Evolutionary conservation across 2,888 invertebrate species (phyloP), one percentile per base, ranked within the genome.

Genomic region (Tigriopus californicus): DNA sequence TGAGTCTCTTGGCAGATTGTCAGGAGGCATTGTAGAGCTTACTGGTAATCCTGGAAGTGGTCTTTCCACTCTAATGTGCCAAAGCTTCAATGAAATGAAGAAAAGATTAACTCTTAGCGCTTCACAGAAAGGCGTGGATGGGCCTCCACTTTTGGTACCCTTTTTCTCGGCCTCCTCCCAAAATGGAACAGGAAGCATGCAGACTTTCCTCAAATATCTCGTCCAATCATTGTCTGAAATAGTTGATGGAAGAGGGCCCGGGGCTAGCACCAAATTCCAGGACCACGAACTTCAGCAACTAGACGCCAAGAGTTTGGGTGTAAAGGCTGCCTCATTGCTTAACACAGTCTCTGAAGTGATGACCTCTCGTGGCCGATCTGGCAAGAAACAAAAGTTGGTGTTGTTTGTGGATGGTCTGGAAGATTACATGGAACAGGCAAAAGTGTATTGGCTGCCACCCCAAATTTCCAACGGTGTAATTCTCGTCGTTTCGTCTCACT

Each of bases 11-110:
- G 20, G 41, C 20, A 15, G 24, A 53, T 13, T 33, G 46, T n/a
- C 40, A 33, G 55, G 41, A 54, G 33, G 55, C 15, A 54, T 20
- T 40, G n/a, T 40, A 8, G 55, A 54, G 41, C n/a, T 20, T n/a
- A 13, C 33, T 54, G 55, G 44, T n/a, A n/a, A 44, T n/a, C n/a
- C 44, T 44, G 44, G 44, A 18, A 44, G n/a, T n/a, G 44, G 44
- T 18, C n/a, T n/a, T 18, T 44, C 44, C n/a, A 18, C 44, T 15
- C 44, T 44, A 5, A 15, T 44, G 44, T n/a, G 15, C n/a, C n/a
- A 44, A 18, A 44, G n/a, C 18, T 44, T n/a, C 44, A n/a, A 44
- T 44, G 18, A n/a, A 15, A n/a, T 44, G 44, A 44, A n/a, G 15
- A 44, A 44, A 18, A 44, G 15, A 44, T 15, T 5, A n/a, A 44